These are phyloP conservation scores for Psittacus erithacus DNA, from an alignment of 2,113 vertebrate genomes.

Conservation along the genomic window DNA sequence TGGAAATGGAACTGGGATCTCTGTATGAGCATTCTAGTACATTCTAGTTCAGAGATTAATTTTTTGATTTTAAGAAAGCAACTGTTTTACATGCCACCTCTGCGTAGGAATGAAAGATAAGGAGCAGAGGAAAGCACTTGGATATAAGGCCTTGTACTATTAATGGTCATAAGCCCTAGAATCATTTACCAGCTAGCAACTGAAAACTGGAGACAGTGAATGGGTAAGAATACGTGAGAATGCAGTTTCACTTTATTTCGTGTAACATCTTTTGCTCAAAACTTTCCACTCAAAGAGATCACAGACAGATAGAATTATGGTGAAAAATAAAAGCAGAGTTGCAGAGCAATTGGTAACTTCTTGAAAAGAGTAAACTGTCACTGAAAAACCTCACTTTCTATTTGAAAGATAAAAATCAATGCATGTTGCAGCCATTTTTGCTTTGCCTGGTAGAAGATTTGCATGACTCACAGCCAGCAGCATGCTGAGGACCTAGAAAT, in stretches of 20 bases:
- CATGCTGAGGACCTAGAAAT: background rate
- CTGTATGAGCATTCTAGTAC: background rate
- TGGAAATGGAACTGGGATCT: constrained; percentile 21
- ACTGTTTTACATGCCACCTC: background rate
- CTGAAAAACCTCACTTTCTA: constrained; percentile 59
- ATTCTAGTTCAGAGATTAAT: background rate
- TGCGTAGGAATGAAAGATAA: background rate
- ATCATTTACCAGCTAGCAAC: background rate
- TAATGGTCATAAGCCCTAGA: background rate
- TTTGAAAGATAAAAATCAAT: constrained; percentile 53
- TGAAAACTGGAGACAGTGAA: background rate
- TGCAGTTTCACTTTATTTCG: background rate
- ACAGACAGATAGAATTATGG: background rate
- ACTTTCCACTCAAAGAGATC: background rate
- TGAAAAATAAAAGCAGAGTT: constrained; percentile 16
- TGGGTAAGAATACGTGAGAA: background rate
- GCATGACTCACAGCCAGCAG: constrained; percentile 29
- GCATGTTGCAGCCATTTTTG: constrained; percentile 22
- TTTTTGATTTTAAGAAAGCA: background rate
- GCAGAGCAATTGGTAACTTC: constrained; percentile 22
- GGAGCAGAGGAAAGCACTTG: background rate
- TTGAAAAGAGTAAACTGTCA: constrained; percentile 49
- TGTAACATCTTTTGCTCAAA: background rate
- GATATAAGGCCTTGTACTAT: background rate
- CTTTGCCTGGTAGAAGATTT: constrained; percentile 32